phyloP scores from a whole-genome alignment of 2,113 vertebrate species.

The Eudorcas thomsonii region DNA sequence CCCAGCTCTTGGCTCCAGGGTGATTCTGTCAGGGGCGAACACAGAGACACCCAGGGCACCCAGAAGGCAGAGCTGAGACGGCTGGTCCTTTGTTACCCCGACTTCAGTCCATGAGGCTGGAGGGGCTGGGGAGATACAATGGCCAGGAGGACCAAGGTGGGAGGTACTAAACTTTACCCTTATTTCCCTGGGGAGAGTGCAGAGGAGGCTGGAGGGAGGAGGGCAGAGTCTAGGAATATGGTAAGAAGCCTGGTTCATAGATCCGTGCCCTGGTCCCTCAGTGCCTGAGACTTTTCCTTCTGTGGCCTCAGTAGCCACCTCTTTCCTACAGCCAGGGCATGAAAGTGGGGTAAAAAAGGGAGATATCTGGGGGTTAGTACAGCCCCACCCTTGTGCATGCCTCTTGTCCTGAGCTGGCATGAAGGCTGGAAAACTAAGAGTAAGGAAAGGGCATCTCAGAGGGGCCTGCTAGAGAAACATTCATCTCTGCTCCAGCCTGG shows the following conservation, averaged over 20 bases:
- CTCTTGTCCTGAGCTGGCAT: neutral
- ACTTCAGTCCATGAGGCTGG: neutral
- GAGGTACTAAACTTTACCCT: neutral
- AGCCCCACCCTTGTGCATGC: neutral
- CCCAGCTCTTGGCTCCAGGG: neutral
- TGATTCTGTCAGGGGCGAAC: neutral
- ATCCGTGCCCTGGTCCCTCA: neutral
- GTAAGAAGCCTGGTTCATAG: neutral
- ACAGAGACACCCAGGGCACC: neutral
- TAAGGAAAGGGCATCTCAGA: neutral
- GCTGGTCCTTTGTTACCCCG: neutral
- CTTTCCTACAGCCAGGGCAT: neutral
- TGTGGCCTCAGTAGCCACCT: neutral
- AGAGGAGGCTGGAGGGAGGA: neutral
- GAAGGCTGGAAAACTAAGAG: neutral
- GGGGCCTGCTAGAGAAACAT: neutral
- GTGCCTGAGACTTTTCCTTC: neutral
- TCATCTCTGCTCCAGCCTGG: neutral
- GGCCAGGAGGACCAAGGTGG: neutral
- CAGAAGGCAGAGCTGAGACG: neutral
- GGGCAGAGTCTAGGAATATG: neutral
- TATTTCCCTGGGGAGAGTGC: neutral
- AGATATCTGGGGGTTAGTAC: neutral
- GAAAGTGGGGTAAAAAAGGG: neutral
- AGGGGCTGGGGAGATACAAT: neutral